Evolutionary conservation across 2,797 vertebrate genomes (phyloP).

Genomic region (Sciurus carolinensis): DNA sequence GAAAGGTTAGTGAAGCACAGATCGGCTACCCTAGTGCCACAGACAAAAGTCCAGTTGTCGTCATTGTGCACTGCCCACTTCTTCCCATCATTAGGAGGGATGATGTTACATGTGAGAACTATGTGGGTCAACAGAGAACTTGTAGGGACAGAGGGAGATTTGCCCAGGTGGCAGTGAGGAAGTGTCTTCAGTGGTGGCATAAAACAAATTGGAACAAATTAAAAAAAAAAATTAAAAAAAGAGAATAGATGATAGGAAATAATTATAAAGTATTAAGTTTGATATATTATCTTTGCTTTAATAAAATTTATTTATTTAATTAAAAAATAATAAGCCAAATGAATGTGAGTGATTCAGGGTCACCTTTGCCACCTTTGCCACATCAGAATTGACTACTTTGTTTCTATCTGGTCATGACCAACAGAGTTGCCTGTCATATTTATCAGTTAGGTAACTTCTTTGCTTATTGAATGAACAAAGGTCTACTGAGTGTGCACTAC

Average conservation of each 20-base stretch:
- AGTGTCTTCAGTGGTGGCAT: neutral
- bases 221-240: too few species aligned
- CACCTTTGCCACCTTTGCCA: neutral
- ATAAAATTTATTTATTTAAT: too few species aligned
- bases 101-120: neutral
- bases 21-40: neutral
- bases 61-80: neutral
- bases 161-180: neutral
- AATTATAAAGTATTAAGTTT: too few species aligned
- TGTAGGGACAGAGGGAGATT: neutral
- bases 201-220: too few species aligned
- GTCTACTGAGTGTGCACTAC: neutral
- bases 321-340: neutral
- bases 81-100: neutral
- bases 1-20: neutral
- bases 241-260: too few species aligned
- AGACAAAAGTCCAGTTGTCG: neutral
- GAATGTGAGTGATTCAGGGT: neutral
- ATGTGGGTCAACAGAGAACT: neutral
- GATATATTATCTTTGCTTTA: too few species aligned
- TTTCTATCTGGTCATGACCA: neutral
- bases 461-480: neutral
- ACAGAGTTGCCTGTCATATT: too few species aligned
- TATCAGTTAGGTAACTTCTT: neutral
- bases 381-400: neutral